Evolutionary conservation across 1,140 invertebrate species (phyloP).

Genomic region (Trichonephila clavata): DNA sequence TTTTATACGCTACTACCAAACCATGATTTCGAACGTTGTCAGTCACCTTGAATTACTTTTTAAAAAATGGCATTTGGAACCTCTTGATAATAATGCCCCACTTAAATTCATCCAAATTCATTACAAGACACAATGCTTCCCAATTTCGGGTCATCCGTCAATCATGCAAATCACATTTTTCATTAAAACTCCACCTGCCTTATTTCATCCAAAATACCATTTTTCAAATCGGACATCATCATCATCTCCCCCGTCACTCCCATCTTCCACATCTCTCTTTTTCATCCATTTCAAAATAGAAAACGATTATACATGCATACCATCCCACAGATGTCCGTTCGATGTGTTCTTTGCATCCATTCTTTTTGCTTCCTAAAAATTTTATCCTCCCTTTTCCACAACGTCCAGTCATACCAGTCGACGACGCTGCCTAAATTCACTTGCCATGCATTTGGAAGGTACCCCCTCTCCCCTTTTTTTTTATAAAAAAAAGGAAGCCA

Average conservation of each 20-base stretch:
- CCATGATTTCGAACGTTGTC: background rate
- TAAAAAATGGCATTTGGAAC: background rate
- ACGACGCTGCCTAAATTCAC: slow-evolving; percentile 39
- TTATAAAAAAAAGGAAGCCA: background rate
- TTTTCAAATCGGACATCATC: slow-evolving; percentile 43
- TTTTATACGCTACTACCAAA: background rate
- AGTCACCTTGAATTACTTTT: background rate
- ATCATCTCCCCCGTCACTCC: no score
- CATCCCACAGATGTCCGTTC: slow-evolving; percentile 50
- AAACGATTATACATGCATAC: slow-evolving; percentile 21
- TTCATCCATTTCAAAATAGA: background rate
- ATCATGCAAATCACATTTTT: slow-evolving; percentile 48
- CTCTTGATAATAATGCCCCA: background rate
- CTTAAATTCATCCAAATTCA: background rate
- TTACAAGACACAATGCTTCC: background rate
- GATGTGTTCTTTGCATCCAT: slow-evolving; percentile 19
- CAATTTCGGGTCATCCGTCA: background rate
- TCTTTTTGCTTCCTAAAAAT: background rate
- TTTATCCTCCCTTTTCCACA: background rate
- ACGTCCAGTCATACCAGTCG: background rate
- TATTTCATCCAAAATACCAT: slow-evolving; percentile 38
- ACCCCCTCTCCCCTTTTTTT: no score
- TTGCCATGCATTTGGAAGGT: background rate
- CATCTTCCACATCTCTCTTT: background rate
- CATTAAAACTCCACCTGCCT: slow-evolving; percentile 33